Evolutionary conservation across 2,888 invertebrate genomes (phyloP).

Genomic region (Lycaena phlaeas): DNA sequence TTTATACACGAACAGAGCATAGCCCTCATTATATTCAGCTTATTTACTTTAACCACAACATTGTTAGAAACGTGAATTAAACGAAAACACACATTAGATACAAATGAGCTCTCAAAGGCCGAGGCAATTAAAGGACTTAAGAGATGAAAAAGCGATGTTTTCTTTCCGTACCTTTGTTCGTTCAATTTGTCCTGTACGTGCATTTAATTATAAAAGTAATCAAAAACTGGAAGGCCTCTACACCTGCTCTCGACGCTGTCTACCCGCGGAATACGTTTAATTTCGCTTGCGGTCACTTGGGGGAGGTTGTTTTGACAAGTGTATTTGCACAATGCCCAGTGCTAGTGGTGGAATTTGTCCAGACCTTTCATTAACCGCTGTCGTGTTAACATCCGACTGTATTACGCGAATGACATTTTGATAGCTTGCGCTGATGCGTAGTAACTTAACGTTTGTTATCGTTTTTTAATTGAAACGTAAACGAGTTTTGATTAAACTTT

Average conservation of each 20-base stretch:
- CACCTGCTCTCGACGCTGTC: conserved; percentile 21
- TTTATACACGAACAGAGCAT: background rate
- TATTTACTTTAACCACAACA: background rate
- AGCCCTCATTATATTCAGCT: background rate
- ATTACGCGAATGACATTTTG: background rate
- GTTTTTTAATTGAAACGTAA: too few species aligned
- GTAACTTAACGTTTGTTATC: too few species aligned
- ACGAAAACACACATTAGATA: background rate
- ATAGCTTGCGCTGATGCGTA: background rate
- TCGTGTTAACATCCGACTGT: too few species aligned
- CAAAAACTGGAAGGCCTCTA: conserved; percentile 21
- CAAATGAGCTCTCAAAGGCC: background rate
- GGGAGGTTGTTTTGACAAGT: conserved; percentile 29
- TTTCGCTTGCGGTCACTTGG: conserved; percentile 39
- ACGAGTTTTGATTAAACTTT: too few species aligned
- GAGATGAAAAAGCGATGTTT: background rate
- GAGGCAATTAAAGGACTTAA: background rate
- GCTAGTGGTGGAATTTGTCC: too few species aligned
- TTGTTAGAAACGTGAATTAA: background rate
- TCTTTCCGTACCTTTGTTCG: background rate
- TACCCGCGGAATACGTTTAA: conserved; percentile 41
- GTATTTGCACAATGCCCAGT: conserved; percentile 20
- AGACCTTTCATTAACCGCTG: too few species aligned
- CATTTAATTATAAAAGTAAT: conserved; percentile 30
- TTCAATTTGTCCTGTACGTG: conserved; percentile 11